These are phyloP conservation scores for Euleptes europaea DNA, from an alignment of 2,113 vertebrate species.

Conservation along the genomic window DNA sequence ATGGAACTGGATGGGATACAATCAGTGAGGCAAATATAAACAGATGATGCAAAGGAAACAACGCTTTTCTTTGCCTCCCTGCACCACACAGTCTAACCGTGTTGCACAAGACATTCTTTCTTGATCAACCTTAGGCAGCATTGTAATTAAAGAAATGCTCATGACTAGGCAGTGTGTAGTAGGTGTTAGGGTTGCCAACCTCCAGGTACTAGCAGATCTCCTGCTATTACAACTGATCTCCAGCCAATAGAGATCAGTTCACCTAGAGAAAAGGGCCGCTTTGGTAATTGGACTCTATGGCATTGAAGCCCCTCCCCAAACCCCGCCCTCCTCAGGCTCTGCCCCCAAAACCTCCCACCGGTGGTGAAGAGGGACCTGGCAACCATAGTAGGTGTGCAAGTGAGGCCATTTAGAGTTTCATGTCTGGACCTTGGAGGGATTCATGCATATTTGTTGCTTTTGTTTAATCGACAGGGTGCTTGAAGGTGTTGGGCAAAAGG, in stretches of 20 bases:
- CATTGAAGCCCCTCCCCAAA: too few relatives aligned
- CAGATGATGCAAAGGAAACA: neutral
- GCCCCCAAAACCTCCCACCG: too few relatives aligned
- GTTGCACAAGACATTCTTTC: neutral
- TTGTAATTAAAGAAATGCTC: neutral
- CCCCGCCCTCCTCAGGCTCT: too few relatives aligned
- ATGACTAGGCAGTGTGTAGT: neutral
- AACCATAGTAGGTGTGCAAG: accelerated
- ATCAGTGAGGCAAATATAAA: neutral
- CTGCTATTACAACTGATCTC: too few relatives aligned
- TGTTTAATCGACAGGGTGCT: neutral
- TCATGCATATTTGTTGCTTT: neutral
- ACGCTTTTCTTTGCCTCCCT: neutral
- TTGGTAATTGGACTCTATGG: too few relatives aligned
- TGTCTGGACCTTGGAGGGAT: conserved; percentile 5
- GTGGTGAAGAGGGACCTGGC: too few relatives aligned
- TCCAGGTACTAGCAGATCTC: too few relatives aligned
- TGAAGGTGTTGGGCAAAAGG: neutral
- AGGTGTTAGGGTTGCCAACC: too few relatives aligned
- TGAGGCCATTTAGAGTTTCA: neutral
- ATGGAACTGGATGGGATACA: neutral
- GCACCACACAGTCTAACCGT: neutral
- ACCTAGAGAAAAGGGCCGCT: too few relatives aligned
- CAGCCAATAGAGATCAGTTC: too few relatives aligned
- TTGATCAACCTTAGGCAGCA: neutral